These are phyloP conservation scores for Tetropium fuscum DNA, from an alignment of 2,888 invertebrate species.

Conservation along the genomic window DNA sequence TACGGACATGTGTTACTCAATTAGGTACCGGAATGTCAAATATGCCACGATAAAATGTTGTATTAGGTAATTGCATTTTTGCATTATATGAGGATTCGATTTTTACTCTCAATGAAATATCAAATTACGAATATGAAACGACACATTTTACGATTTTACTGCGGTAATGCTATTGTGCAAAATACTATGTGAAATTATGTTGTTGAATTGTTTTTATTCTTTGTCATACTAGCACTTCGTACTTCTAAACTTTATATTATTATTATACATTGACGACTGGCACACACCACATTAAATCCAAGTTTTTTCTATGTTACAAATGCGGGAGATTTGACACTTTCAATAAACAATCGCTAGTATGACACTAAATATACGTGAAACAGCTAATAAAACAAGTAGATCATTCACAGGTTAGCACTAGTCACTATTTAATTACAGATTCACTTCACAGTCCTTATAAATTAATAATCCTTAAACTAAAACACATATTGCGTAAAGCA, in stretches of 20 bases:
- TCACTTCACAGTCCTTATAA: constrained; percentile 39
- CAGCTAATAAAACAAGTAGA: constrained; percentile 3
- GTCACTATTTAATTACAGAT: constrained; percentile 32
- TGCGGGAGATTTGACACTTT: constrained; percentile 32
- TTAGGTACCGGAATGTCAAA: too few species aligned
- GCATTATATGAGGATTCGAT: too few species aligned
- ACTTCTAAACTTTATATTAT: constrained; percentile 25
- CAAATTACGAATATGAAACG: too few species aligned
- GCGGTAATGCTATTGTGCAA: too few species aligned
- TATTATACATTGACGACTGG: background rate
- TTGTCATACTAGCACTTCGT: constrained; percentile 49
- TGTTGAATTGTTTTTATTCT: too few species aligned
- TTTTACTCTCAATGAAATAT: too few species aligned
- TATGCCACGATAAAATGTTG: too few species aligned
- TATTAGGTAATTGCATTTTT: too few species aligned
- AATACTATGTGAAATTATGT: too few species aligned
- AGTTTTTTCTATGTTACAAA: constrained; percentile 30
- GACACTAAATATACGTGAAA: constrained; percentile 44
- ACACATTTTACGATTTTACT: too few species aligned
- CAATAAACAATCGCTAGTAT: constrained; percentile 50
- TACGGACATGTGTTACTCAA: too few species aligned
- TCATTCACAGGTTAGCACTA: constrained; percentile 31
- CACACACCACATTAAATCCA: constrained; percentile 51
- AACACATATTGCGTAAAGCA: constrained; percentile 36
- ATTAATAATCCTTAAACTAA: constrained; percentile 29